Evolutionary conservation across 2,888 invertebrate genomes (phyloP), one percentile per base, ranked within the genome.

Genomic region (Caenorhabditis becei): DNA sequence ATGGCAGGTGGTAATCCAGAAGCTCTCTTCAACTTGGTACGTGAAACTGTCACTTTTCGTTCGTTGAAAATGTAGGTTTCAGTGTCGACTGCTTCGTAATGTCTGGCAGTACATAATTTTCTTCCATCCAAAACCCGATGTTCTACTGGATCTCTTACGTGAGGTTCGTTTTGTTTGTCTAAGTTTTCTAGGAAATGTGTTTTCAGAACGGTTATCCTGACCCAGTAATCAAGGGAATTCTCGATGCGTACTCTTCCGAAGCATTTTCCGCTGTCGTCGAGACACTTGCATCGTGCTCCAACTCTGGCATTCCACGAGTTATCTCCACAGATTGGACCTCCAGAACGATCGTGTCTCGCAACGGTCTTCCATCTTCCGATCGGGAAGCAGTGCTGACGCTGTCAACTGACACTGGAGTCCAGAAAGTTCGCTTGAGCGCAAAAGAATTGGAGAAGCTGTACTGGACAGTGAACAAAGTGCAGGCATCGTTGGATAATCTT

Each of bases 381-480:
- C 75, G 75, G 5, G 75, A 75, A 53, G 75, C 54, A 7, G 44
- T 66, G 14, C 47, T 75, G 8, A 75, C 75, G 14, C 26, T 75
- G 2, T 54, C 75, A 5, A 75, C 75, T 0, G 54, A 61, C 44
- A 23, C 41, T 8, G 75, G 75, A n/a, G 66, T 66, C n/a, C 51
- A 59, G 24, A 26, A 67, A 23, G 66, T 75, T 0, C 23, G 53
- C 2, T 18, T 75, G 44, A 51, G 20, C 16, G 18, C 23, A 7
- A 10, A 32, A 16, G 61, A 75, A 11, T 47, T 75, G n/a, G 69
- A 69, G 28, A 69, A 56, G 26, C 24, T 77, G 37, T 77, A 77
- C 47, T 77, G 77, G 77, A 51, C 69, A n/a, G 77, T 69, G 10
- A 69, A 63, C 28, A n/a, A 69, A 23, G 63, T 77, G 28, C 77